A percentile compares a stretch with the other conserved stretches of the same genome.
Conservation (phyloP, 2,797 vertebrate species). For the Philypnodon macrostomus region DNA sequence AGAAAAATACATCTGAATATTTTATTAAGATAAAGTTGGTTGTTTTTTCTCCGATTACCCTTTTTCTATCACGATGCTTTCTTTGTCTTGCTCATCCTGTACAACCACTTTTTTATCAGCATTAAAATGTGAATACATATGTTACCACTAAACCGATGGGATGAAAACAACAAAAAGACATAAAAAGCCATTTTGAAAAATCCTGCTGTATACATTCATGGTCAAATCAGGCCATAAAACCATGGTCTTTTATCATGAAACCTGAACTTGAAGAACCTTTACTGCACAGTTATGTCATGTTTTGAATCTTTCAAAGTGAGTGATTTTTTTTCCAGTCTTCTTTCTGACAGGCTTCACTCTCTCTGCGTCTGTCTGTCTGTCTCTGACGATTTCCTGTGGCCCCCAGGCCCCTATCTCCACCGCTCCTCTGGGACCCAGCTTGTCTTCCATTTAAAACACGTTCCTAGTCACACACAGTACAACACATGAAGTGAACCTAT, state of each 20-base stretch:
- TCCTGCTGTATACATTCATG: no score
- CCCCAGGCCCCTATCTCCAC: conserved; percentile 65
- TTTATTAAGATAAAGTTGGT: no score
- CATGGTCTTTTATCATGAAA: conserved; percentile 2
- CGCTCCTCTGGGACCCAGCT: conserved; percentile 51
- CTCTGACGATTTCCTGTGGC: conserved; percentile 80
- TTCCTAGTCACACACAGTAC: conserved; percentile 22
- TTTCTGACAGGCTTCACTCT: conserved; percentile 73
- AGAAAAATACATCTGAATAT: no score
- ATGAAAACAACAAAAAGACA: no score
- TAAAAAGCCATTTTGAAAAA: conserved; percentile 19
- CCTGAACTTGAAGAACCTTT: conserved; percentile 1
- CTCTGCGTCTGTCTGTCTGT: conserved; percentile 76
- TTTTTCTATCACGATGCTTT: no score
- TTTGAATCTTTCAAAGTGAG: conserved; percentile 1
- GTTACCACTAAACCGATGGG: no score
- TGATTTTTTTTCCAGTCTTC: conserved; percentile 25
- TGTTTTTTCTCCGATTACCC: no score
- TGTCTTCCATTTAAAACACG: conserved; percentile 40
- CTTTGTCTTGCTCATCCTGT: no score
- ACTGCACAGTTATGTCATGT: conserved; percentile 32
- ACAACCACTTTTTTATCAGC: no score
- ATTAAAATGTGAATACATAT: no score
- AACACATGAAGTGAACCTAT: conserved; percentile 53
- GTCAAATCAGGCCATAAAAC: no score